phyloP scores from a whole-genome alignment of 2,888 invertebrate genomes.

The Drosophila mimetica region DNA sequence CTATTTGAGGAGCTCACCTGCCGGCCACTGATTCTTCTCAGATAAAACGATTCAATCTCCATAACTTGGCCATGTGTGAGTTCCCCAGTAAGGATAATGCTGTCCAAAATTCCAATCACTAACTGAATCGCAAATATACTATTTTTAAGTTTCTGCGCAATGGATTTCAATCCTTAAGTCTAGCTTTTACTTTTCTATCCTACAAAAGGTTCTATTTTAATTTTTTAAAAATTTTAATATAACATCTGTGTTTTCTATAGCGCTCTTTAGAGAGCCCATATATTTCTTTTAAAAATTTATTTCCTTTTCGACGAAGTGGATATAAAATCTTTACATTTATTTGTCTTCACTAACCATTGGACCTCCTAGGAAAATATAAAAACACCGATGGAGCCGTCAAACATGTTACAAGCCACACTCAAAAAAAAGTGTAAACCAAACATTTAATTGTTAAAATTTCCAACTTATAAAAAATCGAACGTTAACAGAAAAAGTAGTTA shows the following conservation, averaged over 20 bases:
- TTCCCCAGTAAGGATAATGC: not conserved
- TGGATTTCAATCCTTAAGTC: too few relatives aligned
- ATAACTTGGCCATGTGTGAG: not conserved
- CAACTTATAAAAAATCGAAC: too few relatives aligned
- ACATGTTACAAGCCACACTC: not conserved
- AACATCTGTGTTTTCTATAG: not conserved
- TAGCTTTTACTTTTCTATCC: too few relatives aligned
- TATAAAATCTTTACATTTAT: not conserved
- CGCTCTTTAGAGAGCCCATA: not conserved
- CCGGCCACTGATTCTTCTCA: conserved; percentile 6
- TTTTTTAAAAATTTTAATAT: too few relatives aligned
- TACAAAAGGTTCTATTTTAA: too few relatives aligned
- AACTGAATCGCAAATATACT: too few relatives aligned
- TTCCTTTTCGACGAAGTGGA: not conserved
- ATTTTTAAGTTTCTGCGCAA: too few relatives aligned
- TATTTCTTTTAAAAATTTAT: not conserved
- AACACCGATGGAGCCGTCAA: not conserved
- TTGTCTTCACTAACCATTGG: conserved; percentile 2
- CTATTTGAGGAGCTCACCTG: conserved; percentile 3
- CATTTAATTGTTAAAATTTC: too few relatives aligned
- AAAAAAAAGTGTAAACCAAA: too few relatives aligned
- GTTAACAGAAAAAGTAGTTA: too few relatives aligned
- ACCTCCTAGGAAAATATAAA: not conserved
- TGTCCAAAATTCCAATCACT: not conserved
- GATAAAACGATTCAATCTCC: not conserved